These are phyloP conservation scores for Julus scanicus DNA, from an alignment of 2,888 invertebrate species.

Conservation along the genomic window DNA sequence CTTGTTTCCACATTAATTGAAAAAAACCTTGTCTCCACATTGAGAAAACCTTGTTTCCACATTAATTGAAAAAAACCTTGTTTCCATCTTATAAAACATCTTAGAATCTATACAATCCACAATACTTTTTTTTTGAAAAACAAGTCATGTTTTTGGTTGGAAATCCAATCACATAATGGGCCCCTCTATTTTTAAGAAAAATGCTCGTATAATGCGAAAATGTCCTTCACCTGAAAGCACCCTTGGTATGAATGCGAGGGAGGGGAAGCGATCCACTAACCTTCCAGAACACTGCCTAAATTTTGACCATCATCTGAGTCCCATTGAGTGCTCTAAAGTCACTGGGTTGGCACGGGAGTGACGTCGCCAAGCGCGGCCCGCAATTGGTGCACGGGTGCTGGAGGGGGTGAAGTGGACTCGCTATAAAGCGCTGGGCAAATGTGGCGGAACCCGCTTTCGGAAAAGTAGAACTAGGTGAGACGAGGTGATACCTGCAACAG, in stretches of 20 bases:
- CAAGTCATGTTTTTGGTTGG: too few species aligned
- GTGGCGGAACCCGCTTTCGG: conserved; percentile 21
- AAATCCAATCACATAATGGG: too few species aligned
- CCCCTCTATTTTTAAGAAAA: too few species aligned
- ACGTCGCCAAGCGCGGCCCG: neutral
- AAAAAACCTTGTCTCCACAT: too few species aligned
- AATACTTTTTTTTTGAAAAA: too few species aligned
- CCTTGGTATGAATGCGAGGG: neutral
- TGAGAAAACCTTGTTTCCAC: too few species aligned
- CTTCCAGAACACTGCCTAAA: neutral
- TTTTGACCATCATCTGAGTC: neutral
- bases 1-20: too few species aligned
- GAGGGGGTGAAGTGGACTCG: neutral
- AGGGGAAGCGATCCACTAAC: neutral
- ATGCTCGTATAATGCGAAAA: too few species aligned
- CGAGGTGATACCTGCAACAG: neutral
- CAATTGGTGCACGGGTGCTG: neutral
- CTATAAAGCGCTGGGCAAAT: conserved; percentile 12
- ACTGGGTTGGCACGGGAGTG: neutral
- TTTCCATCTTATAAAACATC: too few species aligned
- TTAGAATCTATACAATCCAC: too few species aligned
- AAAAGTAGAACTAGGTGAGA: conserved; percentile 39
- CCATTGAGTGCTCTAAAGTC: neutral
- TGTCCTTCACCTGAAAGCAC: too few species aligned
- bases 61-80: too few species aligned